Evolutionary conservation across 2,888 invertebrate species (phyloP).

Genomic region (Nyleta sp.): DNA sequence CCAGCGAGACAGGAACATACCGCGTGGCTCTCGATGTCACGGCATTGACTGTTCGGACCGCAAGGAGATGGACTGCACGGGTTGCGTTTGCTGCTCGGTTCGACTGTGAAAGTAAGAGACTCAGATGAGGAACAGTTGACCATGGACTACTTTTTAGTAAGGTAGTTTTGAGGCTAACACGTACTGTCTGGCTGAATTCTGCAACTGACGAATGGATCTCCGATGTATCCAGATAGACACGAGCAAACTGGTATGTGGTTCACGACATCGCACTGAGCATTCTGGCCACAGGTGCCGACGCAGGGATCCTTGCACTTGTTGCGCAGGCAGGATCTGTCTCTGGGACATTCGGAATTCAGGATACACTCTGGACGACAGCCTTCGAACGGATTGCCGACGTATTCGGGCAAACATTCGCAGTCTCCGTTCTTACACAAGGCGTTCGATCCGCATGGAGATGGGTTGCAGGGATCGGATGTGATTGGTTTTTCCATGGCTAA

Average conservation of each 20-base stretch:
- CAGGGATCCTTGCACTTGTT: conserved; percentile 93
- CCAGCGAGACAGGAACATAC: conserved; percentile 82
- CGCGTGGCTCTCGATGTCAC: conserved; percentile 83
- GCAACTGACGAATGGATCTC: conserved; percentile 88
- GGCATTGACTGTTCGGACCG: conserved; percentile 84
- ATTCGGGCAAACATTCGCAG: conserved; percentile 87
- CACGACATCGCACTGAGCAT: conserved; percentile 90
- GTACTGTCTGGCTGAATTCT: conserved; percentile 71
- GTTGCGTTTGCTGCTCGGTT: conserved; percentile 66
- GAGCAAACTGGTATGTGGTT: conserved; percentile 92
- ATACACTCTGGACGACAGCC: conserved; percentile 89
- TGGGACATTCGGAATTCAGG: conserved; percentile 90
- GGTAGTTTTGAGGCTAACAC: too few relatives aligned
- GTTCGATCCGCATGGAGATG: conserved; percentile 85
- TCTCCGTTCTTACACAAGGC: conserved; percentile 86
- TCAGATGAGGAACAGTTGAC: too few relatives aligned
- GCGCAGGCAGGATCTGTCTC: conserved; percentile 89
- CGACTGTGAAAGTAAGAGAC: neutral
- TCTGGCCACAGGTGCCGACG: conserved; percentile 92
- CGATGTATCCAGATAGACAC: conserved; percentile 89
- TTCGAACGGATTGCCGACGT: conserved; percentile 87
- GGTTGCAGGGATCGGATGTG: conserved; percentile 71
- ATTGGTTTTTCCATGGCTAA: conserved; percentile 46
- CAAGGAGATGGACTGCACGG: conserved; percentile 82
- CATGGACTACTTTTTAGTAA: too few relatives aligned